Percentiles rank a stretch among this genome's conserved stretches.
These are phyloP conservation scores for crab-eating macaque (Macaca fascicularis) DNA, from an alignment of 2,113 vertebrate species.

Conservation along the genomic window T2T-MFA8v1.1 NC_088388.1:103751001-103751500, in stretches of 20 bases:
- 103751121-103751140: neutral
- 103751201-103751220: neutral
- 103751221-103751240: neutral
- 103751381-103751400: neutral
- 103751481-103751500: neutral
- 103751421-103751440: neutral
- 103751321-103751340: neutral
- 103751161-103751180: neutral
- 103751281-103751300: neutral
- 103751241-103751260: neutral
- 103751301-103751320: neutral
- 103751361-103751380: neutral
- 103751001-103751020: neutral
- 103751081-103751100: neutral
- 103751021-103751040: neutral
- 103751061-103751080: neutral
- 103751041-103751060: neutral
- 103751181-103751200: neutral
- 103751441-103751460: conserved; percentile 8
- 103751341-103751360: neutral
- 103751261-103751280: neutral
- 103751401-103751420: neutral
- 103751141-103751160: neutral
- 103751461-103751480: neutral
- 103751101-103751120: neutral